Evolutionary conservation across 2,888 invertebrate species (phyloP).

Genomic region (Nowickia ferox): DNA sequence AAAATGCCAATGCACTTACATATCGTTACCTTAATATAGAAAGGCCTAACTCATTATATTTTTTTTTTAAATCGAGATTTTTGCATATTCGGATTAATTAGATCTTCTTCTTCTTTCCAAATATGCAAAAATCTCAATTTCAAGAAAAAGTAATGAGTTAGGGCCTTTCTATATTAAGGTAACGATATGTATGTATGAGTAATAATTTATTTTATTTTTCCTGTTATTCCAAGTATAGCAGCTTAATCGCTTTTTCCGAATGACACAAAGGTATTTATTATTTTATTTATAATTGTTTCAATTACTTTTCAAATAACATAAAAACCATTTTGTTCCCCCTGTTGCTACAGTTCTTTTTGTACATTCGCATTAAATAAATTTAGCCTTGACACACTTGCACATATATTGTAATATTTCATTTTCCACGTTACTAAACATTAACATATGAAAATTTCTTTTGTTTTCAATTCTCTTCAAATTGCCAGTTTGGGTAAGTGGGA

Average conservation of each 20-base stretch:
- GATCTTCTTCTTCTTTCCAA: too few species aligned
- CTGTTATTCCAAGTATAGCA: not conserved
- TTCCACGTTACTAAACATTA: not conserved
- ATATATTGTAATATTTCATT: constrained; percentile 17
- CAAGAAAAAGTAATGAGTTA: too few species aligned
- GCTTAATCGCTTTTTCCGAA: constrained; percentile 44
- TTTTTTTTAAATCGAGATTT: too few species aligned
- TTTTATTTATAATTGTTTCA: constrained; percentile 59
- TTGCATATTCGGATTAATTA: too few species aligned
- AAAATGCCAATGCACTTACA: not conserved
- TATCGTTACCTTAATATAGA: too few species aligned
- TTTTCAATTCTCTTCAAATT: not conserved
- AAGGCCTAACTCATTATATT: too few species aligned
- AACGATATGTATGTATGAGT: not conserved
- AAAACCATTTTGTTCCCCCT: constrained; percentile 48
- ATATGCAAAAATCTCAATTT: too few species aligned
- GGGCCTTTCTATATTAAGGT: too few species aligned
- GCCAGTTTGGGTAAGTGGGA: not conserved
- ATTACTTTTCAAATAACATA: constrained; percentile 66
- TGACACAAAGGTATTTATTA: constrained; percentile 50
- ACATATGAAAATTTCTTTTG: not conserved
- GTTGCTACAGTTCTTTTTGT: constrained; percentile 36
- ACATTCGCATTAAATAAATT: constrained; percentile 24
- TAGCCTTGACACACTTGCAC: constrained; percentile 64
- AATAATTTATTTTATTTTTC: not conserved